Percentiles rank a stretch among this genome's conserved stretches.
Conservation (phyloP, 2,888 invertebrate genomes). For the Agrypnus murinus region DNA sequence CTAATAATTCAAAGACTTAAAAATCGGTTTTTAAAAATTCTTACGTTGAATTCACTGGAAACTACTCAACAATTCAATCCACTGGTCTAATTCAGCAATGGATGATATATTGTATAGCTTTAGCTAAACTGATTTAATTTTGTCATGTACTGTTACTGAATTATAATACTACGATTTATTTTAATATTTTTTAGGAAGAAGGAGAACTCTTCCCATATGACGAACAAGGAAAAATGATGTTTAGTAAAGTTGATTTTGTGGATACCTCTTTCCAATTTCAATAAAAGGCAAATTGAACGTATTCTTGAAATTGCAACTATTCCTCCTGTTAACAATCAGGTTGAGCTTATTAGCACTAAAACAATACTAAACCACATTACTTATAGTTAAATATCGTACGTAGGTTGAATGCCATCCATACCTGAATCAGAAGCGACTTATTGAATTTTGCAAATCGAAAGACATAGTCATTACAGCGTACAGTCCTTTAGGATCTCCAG, state of each 20-base stretch:
- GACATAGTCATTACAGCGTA: slow-evolving; percentile 85
- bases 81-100: too few species aligned
- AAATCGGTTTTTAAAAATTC: too few species aligned
- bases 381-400: slow-evolving; percentile 33
- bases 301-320: slow-evolving; percentile 79
- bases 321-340: slow-evolving; percentile 80
- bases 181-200: slow-evolving; percentile 77
- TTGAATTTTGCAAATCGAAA: slow-evolving; percentile 79
- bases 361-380: neutral
- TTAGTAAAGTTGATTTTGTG: slow-evolving; percentile 77
- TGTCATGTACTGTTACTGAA: too few species aligned
- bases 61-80: too few species aligned
- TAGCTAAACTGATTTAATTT: too few species aligned
- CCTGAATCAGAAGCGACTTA: slow-evolving; percentile 81
- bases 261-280: slow-evolving; percentile 93
- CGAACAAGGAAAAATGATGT: slow-evolving; percentile 56
- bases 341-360: slow-evolving; percentile 38
- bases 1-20: too few species aligned
- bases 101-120: too few species aligned
- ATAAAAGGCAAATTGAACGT: slow-evolving; percentile 82
- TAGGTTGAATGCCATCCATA: slow-evolving; percentile 90
- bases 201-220: slow-evolving; percentile 75
- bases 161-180: too few species aligned
- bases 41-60: too few species aligned
- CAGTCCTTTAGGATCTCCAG: slow-evolving; percentile 89